phyloP scores from a whole-genome alignment of 2,797 vertebrate genomes.

The Chiroxiphia lanceolata region DNA sequence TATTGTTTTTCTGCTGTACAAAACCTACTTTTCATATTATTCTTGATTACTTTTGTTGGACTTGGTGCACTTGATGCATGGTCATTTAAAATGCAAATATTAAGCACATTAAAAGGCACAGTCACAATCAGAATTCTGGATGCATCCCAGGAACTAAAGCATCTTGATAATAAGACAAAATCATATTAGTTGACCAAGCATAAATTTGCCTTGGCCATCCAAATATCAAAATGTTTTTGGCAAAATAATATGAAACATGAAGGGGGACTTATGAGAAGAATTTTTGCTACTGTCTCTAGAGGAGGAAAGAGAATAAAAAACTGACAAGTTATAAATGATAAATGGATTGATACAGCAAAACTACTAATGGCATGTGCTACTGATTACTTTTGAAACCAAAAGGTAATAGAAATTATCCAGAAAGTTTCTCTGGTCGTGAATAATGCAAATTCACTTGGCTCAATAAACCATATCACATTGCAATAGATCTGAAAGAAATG shows the following conservation, averaged over 20 bases:
- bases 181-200: background rate
- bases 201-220: slow-evolving; percentile 2
- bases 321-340: background rate
- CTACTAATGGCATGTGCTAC: background rate
- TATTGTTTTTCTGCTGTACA: background rate
- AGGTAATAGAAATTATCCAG: background rate
- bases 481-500: background rate
- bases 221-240: slow-evolving; percentile 34
- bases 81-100: slow-evolving; percentile 55
- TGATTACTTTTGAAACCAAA: slow-evolving; percentile 39
- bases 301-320: background rate
- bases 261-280: background rate
- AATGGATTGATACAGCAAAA: background rate
- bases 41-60: slow-evolving; percentile 30
- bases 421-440: background rate
- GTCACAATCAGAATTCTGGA: slow-evolving; percentile 7
- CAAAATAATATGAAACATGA: slow-evolving; percentile 14
- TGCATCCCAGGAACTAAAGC: background rate
- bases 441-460: background rate
- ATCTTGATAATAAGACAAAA: slow-evolving; percentile 30
- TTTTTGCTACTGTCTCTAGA: background rate
- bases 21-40: background rate
- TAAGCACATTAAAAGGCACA: slow-evolving; percentile 19
- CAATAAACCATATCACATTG: background rate
- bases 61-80: slow-evolving; percentile 8